Base-by-base conservation (phyloP, 2,797 vertebrate species). In the Erithacus rubecula region DNA sequence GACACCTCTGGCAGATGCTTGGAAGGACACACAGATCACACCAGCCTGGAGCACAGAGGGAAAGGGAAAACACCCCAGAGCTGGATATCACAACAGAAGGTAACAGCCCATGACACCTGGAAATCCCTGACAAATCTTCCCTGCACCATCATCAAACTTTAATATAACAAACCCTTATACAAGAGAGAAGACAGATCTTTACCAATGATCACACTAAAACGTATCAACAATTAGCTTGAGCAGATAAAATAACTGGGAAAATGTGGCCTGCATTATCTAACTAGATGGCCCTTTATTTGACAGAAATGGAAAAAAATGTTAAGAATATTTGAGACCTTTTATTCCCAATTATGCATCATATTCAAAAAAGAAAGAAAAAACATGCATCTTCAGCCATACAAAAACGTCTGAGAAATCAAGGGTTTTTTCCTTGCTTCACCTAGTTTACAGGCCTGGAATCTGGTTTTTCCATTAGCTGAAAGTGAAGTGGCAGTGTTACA, bases 271-370 rank as follows among this genome's bases (percentile, higher is more conserved):
- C 4, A 4, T 41, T 20, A 24, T 43, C 68, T 43, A 79, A 55
- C 27, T 52, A 63, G 13, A 67, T 5, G 10, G 34, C 12, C 34
- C 24, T 59, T 15, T 13, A 52, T 49, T 30, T 56, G 46, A 55
- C 59, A 76, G 55, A 53, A 85, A 63, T 3, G 6, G 9, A 26
- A 81, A 19, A 65, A 4, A 8, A 44, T 0, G 0, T 46, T 15
- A 24, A 41, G 59, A 71, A 83, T 0, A 72, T 32, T 4, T 67
- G 59, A 79, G 34, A 34, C 0, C 0, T 20, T 93, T 85, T 80
- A n/a, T 21, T 85, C 27, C 43, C 7, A 70, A 51, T 59, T 52
- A n/a, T 0, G 0, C 16, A 37, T 0, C 8, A 0, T 11, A 68
- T 32, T 70, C 29, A 62, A 39, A 14, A 86, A 58, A 52, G 10